phyloP scores from a whole-genome alignment of 2,113 vertebrate genomes.

The Chaetodon auriga region DNA sequence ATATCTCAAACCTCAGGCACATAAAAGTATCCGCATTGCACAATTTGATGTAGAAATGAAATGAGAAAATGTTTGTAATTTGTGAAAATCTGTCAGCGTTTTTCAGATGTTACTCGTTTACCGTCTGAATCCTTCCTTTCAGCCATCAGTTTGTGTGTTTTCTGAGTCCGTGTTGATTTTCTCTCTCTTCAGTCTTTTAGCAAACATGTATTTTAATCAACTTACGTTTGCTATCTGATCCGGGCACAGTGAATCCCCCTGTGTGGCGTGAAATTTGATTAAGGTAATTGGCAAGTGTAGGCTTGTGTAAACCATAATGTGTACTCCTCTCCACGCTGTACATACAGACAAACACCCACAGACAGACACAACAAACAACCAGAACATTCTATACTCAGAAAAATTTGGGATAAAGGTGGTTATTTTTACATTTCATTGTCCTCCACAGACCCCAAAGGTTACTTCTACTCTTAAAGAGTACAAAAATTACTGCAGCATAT shows the following conservation, averaged over 20 bases:
- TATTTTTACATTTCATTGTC: conserved; percentile 40
- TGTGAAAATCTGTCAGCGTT: not conserved
- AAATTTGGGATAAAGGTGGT: conserved; percentile 7
- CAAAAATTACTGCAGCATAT: not conserved
- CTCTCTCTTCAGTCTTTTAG: conserved; percentile 48
- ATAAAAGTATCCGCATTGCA: not conserved
- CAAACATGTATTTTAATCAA: conserved; percentile 76
- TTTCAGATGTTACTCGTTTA: not conserved
- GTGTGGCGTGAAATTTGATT: conserved; percentile 77
- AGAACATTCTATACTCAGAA: not conserved
- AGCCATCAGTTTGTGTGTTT: conserved; percentile 29
- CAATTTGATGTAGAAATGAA: not conserved
- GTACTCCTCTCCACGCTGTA: conserved; percentile 27
- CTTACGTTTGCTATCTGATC: conserved; percentile 80
- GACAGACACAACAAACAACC: conserved; percentile 16
- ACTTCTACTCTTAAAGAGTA: not conserved
- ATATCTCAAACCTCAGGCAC: not conserved
- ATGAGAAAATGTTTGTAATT: not conserved
- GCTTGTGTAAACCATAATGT: conserved; percentile 60
- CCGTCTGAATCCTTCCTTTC: conserved; percentile 5
- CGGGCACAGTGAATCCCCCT: conserved; percentile 53
- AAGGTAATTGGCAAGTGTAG: conserved; percentile 72
- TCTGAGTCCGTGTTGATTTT: conserved; percentile 51
- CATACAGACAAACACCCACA: conserved; percentile 44
- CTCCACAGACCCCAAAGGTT: not conserved